Base-by-base conservation (phyloP, 2,888 invertebrate genomes). In the Gryllus longicercus region DNA sequence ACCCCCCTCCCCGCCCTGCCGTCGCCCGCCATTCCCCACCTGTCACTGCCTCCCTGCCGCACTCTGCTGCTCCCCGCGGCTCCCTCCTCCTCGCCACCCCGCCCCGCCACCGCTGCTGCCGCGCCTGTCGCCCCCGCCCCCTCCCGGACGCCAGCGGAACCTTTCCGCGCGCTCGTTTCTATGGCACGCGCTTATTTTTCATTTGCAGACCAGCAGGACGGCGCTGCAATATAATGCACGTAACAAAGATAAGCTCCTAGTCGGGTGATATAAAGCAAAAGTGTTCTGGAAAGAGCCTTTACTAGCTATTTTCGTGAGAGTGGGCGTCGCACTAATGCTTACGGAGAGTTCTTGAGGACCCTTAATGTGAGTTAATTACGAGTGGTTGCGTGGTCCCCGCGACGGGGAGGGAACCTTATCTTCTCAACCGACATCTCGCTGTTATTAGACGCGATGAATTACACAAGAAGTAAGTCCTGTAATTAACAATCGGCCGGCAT, bases 361-460 rank as follows among this genome's bases (percentile, higher is more conserved):
- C 63, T 63, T 63, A 63, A 63, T 63, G 63, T 63, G 63, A 16
- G 63, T 63, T 63, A 63, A 63, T 63, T 63, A 63, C 63, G 63
- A 63, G 16, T 18, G 63, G 14, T 63, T 63, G 63, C 63, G 63
- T 63, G 63, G 63, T 18, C 14, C 63, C 8, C 63, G 63, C 63
- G 63, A 16, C 63, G 63, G 18, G 63, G 3, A 2, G 16, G 63
- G 63, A 63, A 63, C 63, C 63, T 63, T 63, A 63, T 63, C 63
- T 63, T 4, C 18, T 63, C 16, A 63, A 63, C 63, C 63, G 63
- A 63, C 63, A 63, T 63, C 63, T 63, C 63, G 14, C 63, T 18
- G 63, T 63, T 63, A 63, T 63, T 63, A 63, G 63, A 63, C 63
- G 63, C 63, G 18, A 63, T 63, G 63, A 63, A 63, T 63, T 63